Evolutionary conservation across 2,797 vertebrate genomes (phyloP), one percentile per base, ranked within the genome.

Genomic region (Tangara arthus): DNA sequence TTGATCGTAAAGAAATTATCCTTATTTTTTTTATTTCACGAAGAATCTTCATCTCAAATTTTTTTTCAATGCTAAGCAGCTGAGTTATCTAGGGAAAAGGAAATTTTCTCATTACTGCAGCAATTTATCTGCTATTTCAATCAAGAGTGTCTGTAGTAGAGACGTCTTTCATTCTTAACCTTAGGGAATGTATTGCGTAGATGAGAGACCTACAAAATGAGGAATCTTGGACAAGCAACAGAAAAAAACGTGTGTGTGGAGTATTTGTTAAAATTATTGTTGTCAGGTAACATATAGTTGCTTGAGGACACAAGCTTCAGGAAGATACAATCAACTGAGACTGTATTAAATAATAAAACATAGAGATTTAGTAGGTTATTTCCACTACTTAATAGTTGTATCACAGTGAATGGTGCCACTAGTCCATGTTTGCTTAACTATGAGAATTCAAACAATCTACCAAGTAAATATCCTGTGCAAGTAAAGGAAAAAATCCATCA

Each of bases 21-120:
- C 83, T 64, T 56, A 70, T 4, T 79, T 93, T 95, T 92, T 93
- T 79, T 71, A 56, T 87, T 91, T 89, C 32, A 55, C 3, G 3
- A 82, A 93, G 63, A 86, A 88, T 90, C 72, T 94, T 83, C 76
- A 70, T 87, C 77, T 91, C 50, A 70, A 72, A 6, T n/a, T 66
- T 73, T 70, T 85, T 83, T 93, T 87, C 89, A 87, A 42, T 87
- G 77, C 63, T 87, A 80, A 70, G 82, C 70, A 53, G 77, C 75
- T 84, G 81, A 92, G 90, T 91, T 94, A 88, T 72, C 94, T 56
- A 63, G 87, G 89, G 94, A 75, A 79, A 91, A 79, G 41, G 66
- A 83, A 93, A 70, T 93, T 91, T 97, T 96, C 95, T 96, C 96
- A 97, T 96, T 96, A 96, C 69, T 95, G 92, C 85, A 96, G 92